These are phyloP conservation scores for Rattus rattus DNA, from an alignment of 2,113 vertebrate species.

Conservation along the genomic window DNA sequence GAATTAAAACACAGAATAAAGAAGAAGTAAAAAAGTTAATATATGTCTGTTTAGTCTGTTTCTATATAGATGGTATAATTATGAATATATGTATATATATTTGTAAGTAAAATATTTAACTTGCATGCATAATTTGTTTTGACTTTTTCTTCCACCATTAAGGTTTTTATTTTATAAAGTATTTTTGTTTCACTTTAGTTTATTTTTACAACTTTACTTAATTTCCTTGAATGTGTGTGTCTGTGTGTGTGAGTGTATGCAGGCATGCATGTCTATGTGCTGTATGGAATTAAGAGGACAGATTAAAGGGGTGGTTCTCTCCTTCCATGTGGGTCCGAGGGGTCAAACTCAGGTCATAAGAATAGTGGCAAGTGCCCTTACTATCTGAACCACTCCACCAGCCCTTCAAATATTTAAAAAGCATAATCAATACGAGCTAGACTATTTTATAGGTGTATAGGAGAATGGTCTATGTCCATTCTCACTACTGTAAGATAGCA, in stretches of 20 bases:
- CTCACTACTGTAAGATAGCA: not conserved
- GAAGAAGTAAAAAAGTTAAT: not conserved
- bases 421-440: not conserved
- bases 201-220: not conserved
- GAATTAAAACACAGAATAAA: slow-evolving; percentile 33
- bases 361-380: not conserved
- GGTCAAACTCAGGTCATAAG: not conserved
- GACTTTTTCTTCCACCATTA: not conserved
- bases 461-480: not conserved
- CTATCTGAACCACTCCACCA: not conserved
- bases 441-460: not conserved
- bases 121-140: not conserved
- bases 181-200: not conserved
- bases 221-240: not conserved
- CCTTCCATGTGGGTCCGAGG: not conserved
- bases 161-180: not conserved
- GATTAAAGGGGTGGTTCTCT: not conserved
- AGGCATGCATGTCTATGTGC: too few species aligned
- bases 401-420: not conserved
- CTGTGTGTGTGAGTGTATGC: not conserved
- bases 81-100: not conserved
- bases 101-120: slow-evolving; percentile 5
- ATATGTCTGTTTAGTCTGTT: not conserved
- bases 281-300: not conserved
- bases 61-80: not conserved